Evolutionary conservation across 2,888 invertebrate species (phyloP), one percentile per base, ranked within the genome.

Genomic region (Coecobrya sp.): DNA sequence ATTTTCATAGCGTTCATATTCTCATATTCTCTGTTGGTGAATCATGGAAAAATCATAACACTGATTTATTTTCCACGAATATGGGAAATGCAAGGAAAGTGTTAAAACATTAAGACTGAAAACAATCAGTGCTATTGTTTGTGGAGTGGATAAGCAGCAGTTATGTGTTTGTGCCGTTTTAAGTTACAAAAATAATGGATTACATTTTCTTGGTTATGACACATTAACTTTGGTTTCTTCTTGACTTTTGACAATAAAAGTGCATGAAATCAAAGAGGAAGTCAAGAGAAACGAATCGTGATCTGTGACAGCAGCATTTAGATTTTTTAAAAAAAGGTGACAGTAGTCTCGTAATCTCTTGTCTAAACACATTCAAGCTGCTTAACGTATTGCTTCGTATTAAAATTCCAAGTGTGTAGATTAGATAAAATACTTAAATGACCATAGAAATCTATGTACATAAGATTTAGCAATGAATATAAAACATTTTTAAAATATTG

Each of bases 21-120:
- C 73, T 27, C 42, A 73, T n/a, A 19, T n/a, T 52, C n/a, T 52
- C 52, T 11, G 62, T 68, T 1, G 3, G 68, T 76, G 76, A 76
- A 45, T 76, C 76, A 76, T 76, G 42, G 22, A 45, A 49, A 76
- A 76, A 19, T 76, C 76, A 76, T 76, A 11, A 36, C 13, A 59
- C 11, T 62, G 73, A 73, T 36, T 73, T 36, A 1, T 36, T 36
- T 7, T 19, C 5, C 5, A 36, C 19, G 11, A 25, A 11, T 13
- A 19, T 73, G 76, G 45, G 11, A 45, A 42, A 45, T 19, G 10
- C 11, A n/a, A 76, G 76, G 1, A n/a, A 22, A 76, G 22, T 49
- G 76, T 76, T 22, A n/a, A 76, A 45, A 45, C 2, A 22, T 22
- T n/a, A n/a, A n/a, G 19, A n/a, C 19, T 68, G 25, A 25, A n/a